Conservation (phyloP, 2,797 vertebrate species). For the Crax fasciolata region DNA sequence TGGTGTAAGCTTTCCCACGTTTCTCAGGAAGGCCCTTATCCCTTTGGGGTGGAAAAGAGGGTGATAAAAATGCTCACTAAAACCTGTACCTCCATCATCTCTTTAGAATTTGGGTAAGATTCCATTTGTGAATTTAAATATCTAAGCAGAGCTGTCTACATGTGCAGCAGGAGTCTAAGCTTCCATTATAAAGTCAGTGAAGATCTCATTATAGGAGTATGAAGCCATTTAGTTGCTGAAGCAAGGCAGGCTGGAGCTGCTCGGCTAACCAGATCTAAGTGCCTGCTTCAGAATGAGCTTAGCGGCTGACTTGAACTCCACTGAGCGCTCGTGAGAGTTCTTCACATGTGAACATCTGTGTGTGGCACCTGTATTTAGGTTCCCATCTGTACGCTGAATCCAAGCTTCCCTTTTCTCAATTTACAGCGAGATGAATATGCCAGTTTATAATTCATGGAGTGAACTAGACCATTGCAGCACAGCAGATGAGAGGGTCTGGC, state of each 20-base stretch:
- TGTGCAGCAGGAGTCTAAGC: background rate
- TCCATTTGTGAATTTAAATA: background rate
- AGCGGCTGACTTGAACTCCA: background rate
- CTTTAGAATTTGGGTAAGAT: background rate
- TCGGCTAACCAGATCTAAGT: background rate
- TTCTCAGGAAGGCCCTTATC: background rate
- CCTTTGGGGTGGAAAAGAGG: background rate
- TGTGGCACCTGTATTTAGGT: background rate
- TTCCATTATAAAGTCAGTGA: background rate
- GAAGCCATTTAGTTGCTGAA: background rate
- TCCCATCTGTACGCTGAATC: background rate
- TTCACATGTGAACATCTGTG: background rate
- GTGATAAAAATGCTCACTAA: background rate
- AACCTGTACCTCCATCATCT: background rate
- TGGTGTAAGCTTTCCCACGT: background rate
- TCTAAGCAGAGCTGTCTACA: background rate
- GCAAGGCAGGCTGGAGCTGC: background rate
- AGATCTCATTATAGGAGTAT: background rate
- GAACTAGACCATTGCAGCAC: background rate
- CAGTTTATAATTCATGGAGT: background rate
- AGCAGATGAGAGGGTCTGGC: background rate
- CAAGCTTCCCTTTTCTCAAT: background rate
- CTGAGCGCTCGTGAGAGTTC: background rate
- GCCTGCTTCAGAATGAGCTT: background rate
- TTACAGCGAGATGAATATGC: background rate